phyloP scores from a whole-genome alignment of 2,797 vertebrate species.

The Micrastur ruficollis region DNA sequence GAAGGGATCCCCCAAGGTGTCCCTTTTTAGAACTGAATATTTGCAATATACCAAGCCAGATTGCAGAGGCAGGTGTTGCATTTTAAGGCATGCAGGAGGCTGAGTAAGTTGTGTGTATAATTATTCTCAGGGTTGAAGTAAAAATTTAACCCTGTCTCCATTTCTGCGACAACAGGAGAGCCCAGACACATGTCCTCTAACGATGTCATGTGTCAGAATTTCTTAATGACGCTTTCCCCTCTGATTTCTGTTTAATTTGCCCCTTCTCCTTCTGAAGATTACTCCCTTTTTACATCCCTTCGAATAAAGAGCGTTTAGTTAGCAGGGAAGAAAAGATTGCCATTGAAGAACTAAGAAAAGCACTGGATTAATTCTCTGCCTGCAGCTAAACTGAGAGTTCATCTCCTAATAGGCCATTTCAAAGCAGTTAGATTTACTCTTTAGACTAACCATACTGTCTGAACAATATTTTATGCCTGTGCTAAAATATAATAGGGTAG shows the following conservation, averaged over 20 bases:
- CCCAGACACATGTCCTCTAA: slow-evolving; percentile 1
- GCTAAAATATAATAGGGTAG: slow-evolving; percentile 69
- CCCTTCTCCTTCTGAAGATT: slow-evolving; percentile 23
- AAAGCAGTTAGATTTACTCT: slow-evolving; percentile 71
- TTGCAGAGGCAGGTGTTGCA: not conserved
- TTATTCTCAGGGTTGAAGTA: not conserved
- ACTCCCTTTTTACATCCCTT: slow-evolving; percentile 42
- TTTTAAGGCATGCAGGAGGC: not conserved
- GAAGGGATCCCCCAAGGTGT: not conserved
- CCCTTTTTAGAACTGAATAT: not conserved
- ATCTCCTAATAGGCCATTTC: slow-evolving; percentile 70
- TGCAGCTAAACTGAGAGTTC: slow-evolving; percentile 66
- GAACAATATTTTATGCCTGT: slow-evolving; percentile 72
- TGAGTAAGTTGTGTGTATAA: not conserved
- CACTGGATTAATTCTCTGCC: slow-evolving; percentile 64
- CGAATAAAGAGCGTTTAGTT: slow-evolving; percentile 24
- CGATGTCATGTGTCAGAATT: not conserved
- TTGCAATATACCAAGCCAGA: not conserved
- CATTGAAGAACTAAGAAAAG: slow-evolving; percentile 58
- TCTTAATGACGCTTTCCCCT: slow-evolving; percentile 33
- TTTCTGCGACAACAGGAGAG: not conserved
- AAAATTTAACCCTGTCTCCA: not conserved
- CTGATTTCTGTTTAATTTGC: slow-evolving; percentile 50
- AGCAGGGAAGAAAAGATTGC: not conserved
- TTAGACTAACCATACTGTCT: slow-evolving; percentile 69